Evolutionary conservation across 2,888 invertebrate species (phyloP).

Genomic region (Epiblema foenella): DNA sequence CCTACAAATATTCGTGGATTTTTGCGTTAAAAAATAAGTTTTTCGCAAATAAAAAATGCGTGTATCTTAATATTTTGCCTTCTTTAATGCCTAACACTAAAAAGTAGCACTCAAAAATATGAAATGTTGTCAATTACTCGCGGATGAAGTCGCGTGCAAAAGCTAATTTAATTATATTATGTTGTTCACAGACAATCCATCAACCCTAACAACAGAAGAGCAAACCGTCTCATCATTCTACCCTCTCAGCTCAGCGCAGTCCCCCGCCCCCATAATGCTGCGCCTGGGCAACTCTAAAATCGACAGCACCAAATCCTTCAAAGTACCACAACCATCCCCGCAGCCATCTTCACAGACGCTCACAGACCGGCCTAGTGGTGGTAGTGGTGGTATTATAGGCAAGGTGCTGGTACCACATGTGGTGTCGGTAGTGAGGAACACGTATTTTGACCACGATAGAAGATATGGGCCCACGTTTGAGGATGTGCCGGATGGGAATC

Average conservation of each 20-base stretch:
- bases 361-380: conserved; percentile 42
- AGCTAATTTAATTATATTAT: conserved; percentile 25
- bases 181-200: conserved; percentile 62
- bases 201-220: conserved; percentile 63
- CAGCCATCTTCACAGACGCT: conserved; percentile 55
- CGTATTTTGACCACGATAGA: conserved; percentile 78
- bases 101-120: no score
- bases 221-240: conserved; percentile 77
- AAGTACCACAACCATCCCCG: conserved; percentile 73
- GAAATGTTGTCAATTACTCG: no score
- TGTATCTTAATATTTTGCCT: no score
- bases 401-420: conserved; percentile 70
- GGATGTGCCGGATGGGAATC: conserved; percentile 82
- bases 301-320: conserved; percentile 80
- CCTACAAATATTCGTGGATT: no score
- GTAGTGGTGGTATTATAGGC: conserved; percentile 48
- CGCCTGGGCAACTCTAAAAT: conserved; percentile 80
- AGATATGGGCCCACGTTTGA: conserved; percentile 91
- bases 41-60: no score
- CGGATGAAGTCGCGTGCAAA: no score
- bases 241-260: conserved; percentile 73
- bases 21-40: no score
- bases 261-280: conserved; percentile 77
- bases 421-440: conserved; percentile 68
- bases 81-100: no score